phyloP scores from a whole-genome alignment of 2,797 vertebrate species.

The Anniella stebbinsi region DNA sequence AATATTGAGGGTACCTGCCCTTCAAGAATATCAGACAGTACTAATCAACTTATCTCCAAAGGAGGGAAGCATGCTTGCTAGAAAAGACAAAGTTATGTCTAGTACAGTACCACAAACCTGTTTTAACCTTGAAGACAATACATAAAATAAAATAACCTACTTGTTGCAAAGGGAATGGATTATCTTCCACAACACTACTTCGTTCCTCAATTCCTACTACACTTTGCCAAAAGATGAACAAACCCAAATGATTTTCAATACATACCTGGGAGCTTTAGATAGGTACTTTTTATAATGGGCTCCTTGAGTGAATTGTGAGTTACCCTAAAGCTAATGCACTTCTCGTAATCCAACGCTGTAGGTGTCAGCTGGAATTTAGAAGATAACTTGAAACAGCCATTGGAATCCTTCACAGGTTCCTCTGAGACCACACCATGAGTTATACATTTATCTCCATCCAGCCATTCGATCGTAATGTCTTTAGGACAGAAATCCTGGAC shows the following conservation, averaged over 20 bases:
- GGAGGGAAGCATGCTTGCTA: not conserved
- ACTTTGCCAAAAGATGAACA: not conserved
- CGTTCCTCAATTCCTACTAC: not conserved
- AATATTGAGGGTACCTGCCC: not conserved
- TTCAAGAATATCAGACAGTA: not conserved
- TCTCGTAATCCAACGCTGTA: constrained; percentile 40
- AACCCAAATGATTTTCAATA: not conserved
- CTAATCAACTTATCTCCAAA: too few relatives aligned
- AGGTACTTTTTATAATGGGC: not conserved
- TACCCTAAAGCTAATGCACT: constrained; percentile 14
- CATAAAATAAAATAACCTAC: too few relatives aligned
- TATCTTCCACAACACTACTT: not conserved
- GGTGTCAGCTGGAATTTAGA: constrained; percentile 1
- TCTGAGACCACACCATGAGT: not conserved
- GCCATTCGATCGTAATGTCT: constrained; percentile 25
- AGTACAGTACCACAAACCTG: not conserved
- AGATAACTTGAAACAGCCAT: not conserved
- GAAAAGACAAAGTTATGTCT: not conserved
- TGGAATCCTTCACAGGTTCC: not conserved
- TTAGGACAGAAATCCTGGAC: constrained; percentile 16
- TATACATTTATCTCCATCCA: not conserved
- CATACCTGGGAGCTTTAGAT: constrained; percentile 49
- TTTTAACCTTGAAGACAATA: too few relatives aligned
- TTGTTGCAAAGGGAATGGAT: not conserved
- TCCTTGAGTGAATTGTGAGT: not conserved